Evolutionary conservation across 2,888 invertebrate genomes (phyloP).

Genomic region (Diploptera punctata): DNA sequence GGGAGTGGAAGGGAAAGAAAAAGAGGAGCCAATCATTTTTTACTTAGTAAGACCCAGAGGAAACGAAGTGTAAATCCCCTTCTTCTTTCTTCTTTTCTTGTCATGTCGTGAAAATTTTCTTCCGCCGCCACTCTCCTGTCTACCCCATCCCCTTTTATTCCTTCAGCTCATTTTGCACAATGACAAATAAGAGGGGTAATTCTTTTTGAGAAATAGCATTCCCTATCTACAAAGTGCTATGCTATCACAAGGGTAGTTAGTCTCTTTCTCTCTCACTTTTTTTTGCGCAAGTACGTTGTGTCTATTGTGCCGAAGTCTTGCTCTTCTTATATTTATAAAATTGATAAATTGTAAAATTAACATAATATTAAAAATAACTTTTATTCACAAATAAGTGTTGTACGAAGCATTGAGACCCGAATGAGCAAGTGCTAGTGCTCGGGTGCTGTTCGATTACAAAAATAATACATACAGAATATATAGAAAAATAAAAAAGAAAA

Average conservation of each 20-base stretch:
- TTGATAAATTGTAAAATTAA: no score
- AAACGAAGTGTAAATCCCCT: constrained; percentile 13
- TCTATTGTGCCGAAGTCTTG: neutral
- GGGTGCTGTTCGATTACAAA: no score
- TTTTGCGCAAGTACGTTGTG: neutral
- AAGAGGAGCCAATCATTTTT: constrained; percentile 20
- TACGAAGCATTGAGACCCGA: no score
- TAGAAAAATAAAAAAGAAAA: no score
- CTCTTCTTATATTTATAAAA: no score
- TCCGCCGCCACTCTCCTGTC: neutral
- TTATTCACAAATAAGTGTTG: no score
- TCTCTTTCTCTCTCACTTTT: neutral
- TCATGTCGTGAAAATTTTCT: constrained; percentile 16
- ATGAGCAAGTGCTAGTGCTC: no score
- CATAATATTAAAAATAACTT: no score
- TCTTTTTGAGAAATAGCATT: neutral
- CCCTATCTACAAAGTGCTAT: neutral
- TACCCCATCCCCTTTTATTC: neutral
- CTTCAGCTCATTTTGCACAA: constrained; percentile 22
- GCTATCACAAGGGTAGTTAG: constrained; percentile 6
- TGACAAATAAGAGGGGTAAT: constrained; percentile 20
- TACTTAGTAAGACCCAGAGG: neutral
- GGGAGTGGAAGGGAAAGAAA: neutral
- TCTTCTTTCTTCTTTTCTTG: constrained; percentile 20
- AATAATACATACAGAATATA: no score